phyloP scores from a whole-genome alignment of 1,140 invertebrate genomes.

The Camponotus vicinus region DNA sequence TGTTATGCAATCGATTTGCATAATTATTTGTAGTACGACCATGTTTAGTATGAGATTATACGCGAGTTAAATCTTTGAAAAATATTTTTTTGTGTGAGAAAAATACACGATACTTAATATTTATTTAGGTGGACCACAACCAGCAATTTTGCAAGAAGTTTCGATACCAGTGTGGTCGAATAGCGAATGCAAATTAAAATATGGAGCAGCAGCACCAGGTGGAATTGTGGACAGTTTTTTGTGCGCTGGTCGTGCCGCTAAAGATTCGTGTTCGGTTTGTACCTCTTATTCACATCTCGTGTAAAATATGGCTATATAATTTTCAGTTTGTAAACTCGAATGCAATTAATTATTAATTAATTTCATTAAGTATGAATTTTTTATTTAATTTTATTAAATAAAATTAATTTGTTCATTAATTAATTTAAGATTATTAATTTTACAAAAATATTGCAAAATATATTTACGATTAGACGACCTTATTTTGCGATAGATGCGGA shows the following conservation, averaged over 20 bases:
- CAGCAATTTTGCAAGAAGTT: slow-evolving; percentile 93
- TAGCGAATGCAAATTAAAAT: slow-evolving; percentile 91
- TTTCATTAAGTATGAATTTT: not conserved
- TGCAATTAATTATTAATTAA: slow-evolving; percentile 9
- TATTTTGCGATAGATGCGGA: not conserved
- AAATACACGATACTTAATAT: not conserved
- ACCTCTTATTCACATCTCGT: not conserved
- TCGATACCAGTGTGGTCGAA: slow-evolving; percentile 95
- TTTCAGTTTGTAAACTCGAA: not conserved
- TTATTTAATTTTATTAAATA: not conserved
- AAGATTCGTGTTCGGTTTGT: slow-evolving; percentile 96
- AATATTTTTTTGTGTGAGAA: not conserved
- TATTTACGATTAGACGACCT: not conserved
- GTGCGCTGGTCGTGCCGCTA: slow-evolving; percentile 93
- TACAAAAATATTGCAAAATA: not conserved
- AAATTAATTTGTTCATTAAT: not conserved
- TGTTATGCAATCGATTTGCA: slow-evolving; percentile 5
- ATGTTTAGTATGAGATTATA: not conserved
- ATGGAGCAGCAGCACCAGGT: slow-evolving; percentile 94
- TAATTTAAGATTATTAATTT: not conserved
- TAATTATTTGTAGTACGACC: not conserved
- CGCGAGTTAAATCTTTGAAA: not conserved
- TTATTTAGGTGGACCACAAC: slow-evolving; percentile 91
- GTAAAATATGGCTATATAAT: not conserved
- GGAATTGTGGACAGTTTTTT: slow-evolving; percentile 95